Evolutionary conservation across 2,888 invertebrate genomes (phyloP).

Genomic region (Bruchidius siliquastri): DNA sequence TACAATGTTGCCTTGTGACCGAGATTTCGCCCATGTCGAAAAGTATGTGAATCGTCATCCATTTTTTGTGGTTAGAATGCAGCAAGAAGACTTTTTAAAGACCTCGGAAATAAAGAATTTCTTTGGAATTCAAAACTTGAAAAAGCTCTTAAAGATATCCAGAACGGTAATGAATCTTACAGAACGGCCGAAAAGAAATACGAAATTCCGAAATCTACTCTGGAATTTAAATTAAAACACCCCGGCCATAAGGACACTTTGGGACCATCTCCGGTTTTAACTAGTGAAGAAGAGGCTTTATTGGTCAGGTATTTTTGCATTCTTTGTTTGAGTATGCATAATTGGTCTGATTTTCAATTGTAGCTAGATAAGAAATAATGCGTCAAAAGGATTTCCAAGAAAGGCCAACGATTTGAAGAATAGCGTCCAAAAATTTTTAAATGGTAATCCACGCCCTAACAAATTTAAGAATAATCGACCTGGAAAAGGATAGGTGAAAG

Average conservation of each 20-base stretch:
- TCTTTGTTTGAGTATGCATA: background rate
- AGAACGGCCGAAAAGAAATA: constrained; percentile 13
- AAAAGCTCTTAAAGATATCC: constrained; percentile 10
- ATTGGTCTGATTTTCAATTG: background rate
- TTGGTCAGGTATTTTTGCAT: constrained; percentile 1
- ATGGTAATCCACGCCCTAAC: constrained; percentile 3
- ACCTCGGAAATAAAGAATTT: too few species aligned
- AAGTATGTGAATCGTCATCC: too few species aligned
- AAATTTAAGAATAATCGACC: constrained; percentile 9
- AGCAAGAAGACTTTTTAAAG: too few species aligned
- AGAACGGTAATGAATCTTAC: constrained; percentile 8
- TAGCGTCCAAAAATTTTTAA: constrained; percentile 17
- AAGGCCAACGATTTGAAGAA: constrained; percentile 15
- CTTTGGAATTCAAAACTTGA: too few species aligned
- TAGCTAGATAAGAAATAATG: constrained; percentile 13
- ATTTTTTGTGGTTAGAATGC: too few species aligned
- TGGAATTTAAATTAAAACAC: constrained; percentile 15
- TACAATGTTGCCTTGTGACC: too few species aligned
- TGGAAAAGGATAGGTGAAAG: constrained; percentile 21
- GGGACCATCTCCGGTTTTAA: constrained; percentile 10
- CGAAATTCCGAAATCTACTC: constrained; percentile 11
- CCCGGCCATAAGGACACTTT: constrained; percentile 13
- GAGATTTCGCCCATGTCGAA: too few species aligned
- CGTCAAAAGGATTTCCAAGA: constrained; percentile 11
- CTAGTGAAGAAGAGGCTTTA: constrained; percentile 4